Evolutionary conservation across 2,797 vertebrate genomes (phyloP), one percentile per base, ranked within the genome.

Genomic region (Sarcophilus harrisii): DNA sequence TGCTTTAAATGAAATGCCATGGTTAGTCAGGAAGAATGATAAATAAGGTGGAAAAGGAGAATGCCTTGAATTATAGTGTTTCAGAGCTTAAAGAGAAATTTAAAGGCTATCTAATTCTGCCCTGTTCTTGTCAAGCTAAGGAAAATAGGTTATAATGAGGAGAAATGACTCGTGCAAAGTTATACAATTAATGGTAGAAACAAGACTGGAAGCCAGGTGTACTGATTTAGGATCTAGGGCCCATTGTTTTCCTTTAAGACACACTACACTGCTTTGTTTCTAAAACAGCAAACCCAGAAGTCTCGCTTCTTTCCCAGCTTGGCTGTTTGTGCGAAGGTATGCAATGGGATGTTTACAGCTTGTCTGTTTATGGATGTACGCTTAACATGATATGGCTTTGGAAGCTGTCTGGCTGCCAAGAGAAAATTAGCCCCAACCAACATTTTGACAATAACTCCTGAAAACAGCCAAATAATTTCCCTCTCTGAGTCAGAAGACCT

Each of bases 391-490:
- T 1, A 29, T 66, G 27, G 32, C n/a, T 95, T 93, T 30, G 21
- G 90, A 87, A 91, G 59, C 54, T 90, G 14, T 91, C 55, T 96
- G 13, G 90, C 95, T 96, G 21, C 49, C n/a, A 92, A 73, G 94
- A 49, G 93, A 93, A 58, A 92, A 94, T 93, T 94, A 94, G 91
- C 24, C 21, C 38, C 91, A 93, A 52, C 90, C 91, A 95, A 55
- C 96, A 96, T 97, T 96, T 97, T 97, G 94, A 97, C 94, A 97
- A 94, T 91, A n/a, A 29, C 57, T 27, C 30, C 96, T 52, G 55
- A 94, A 96, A 96, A 94, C 73, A 97, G 94, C 59, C 89, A 97
- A 95, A 58, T 58, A 93, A 90, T 87, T 96, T 96, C 89, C n/a
- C 62, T 93, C 94, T 96, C n/a, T 95, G 91, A 96, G 90, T 96